Evolutionary conservation across 2,113 vertebrate species (phyloP).

Genomic region (Recurvirostra avosetta): DNA sequence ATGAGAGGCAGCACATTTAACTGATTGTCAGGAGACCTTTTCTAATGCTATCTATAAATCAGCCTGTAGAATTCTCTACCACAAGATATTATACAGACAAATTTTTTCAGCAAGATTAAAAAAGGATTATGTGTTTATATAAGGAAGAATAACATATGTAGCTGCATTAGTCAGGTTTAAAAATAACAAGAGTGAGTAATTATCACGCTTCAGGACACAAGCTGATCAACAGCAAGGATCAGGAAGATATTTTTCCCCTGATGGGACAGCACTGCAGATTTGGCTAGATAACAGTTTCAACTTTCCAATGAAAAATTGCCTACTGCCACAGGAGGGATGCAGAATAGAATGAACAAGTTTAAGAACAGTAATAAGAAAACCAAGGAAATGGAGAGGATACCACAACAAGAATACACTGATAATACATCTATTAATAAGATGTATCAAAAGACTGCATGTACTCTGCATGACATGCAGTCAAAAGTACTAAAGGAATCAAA

Average conservation of each 20-base stretch:
- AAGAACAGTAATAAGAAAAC: background rate
- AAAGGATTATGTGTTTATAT: constrained; percentile 59
- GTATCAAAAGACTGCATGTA: background rate
- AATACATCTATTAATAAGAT: background rate
- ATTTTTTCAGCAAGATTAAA: constrained; percentile 54
- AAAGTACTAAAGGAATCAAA: background rate
- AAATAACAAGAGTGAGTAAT: constrained; percentile 60
- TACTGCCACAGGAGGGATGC: background rate
- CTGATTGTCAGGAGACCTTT: constrained; percentile 21
- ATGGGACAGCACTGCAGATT: constrained; percentile 34
- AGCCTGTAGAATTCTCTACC: background rate
- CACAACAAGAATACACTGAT: background rate
- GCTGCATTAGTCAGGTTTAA: constrained; percentile 63
- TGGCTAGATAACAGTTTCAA: constrained; percentile 34
- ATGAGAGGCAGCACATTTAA: background rate
- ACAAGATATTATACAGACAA: constrained; percentile 27
- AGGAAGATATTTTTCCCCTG: constrained; percentile 55
- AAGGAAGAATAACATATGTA: constrained; percentile 65
- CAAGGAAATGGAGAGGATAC: background rate
- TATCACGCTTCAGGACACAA: constrained; percentile 43
- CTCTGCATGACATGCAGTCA: background rate
- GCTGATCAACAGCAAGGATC: constrained; percentile 57
- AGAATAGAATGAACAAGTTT: background rate
- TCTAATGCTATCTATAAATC: constrained; percentile 14
- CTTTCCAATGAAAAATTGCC: constrained; percentile 7